These are phyloP conservation scores for Danaus melanippus DNA, from an alignment of 1,140 invertebrate genomes.

Conservation along the genomic window DNA sequence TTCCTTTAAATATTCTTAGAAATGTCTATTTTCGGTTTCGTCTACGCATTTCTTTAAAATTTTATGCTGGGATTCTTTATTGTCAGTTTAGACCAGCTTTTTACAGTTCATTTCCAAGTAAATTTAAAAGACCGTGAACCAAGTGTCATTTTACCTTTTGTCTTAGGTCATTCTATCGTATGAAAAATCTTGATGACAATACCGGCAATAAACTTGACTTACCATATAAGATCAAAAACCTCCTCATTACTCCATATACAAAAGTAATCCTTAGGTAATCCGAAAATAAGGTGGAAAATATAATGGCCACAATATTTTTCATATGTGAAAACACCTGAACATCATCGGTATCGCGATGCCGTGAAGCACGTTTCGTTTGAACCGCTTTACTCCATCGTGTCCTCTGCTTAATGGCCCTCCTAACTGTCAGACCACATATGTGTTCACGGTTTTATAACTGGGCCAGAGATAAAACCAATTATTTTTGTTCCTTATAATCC, in stretches of 20 bases:
- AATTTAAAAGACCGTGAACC: constrained; percentile 38
- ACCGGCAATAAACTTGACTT: constrained; percentile 45
- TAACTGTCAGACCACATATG: constrained; percentile 46
- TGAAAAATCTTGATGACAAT: constrained; percentile 58
- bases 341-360: constrained; percentile 42
- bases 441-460: constrained; percentile 37
- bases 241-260: constrained; percentile 1
- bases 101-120: constrained; percentile 28
- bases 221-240: constrained; percentile 26
- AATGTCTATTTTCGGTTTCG: no score
- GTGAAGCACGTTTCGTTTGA: constrained; percentile 47
- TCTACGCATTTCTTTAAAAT: no score
- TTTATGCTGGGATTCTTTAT: no score
- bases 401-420: constrained; percentile 44
- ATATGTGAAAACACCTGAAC: constrained; percentile 45
- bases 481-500: constrained; percentile 13
- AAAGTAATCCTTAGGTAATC: constrained; percentile 24
- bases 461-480: constrained; percentile 19
- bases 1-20: no score
- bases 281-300: constrained; percentile 13
- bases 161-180: constrained; percentile 38
- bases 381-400: constrained; percentile 27
- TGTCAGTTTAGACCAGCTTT: no score
- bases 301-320: constrained; percentile 16
- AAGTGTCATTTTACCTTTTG: constrained; percentile 41